Base-by-base conservation (phyloP, 1,140 invertebrate genomes). In the Phocides pigmalion region DNA sequence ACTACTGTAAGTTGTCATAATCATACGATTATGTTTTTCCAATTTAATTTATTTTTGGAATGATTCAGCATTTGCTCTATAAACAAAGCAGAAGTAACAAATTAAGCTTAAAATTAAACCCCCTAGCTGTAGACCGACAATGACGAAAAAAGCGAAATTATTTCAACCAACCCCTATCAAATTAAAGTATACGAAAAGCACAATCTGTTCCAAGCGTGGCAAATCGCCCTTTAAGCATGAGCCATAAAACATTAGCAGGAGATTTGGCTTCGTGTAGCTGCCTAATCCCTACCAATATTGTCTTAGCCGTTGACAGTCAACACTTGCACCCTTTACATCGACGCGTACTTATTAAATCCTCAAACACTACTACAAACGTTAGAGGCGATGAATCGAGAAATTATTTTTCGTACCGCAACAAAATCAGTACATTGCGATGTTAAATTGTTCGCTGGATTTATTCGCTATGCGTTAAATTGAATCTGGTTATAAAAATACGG, bases 201-300 rank as follows among this genome's bases (percentile, higher is more conserved):
- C 70, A 84, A 87, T 82, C 79, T 65, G 70, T 68, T 72, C 62
- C 56, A 65, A 72, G 79, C 81, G 79, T 63, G 65, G 17, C 79
- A 61, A 87, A 86, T 85, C 74, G 63, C 71, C 78, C 79, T 69
- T 65, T 35, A 58, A 62, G 64, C 71, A 66, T 68, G 64, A 72
- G 70, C 72, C 67, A 72, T 77, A 71, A 72, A 74, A 76, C 79
- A 84, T 84, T 83, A 82, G 72, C 74, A 50, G 54, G 51, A 77
- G 79, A 86, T 82, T 82, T 81, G 64, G 61, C 58, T 59, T 63
- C 72, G 72, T 73, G 70, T 78, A 64, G 51, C 50, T 54, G 58
- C 42, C 72, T 59, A 64, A 79, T 53, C 63, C 50, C 51, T 61
- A 66, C 56, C 67, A 75, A 77, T 72, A 65, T 79, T 74, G 64